Percentiles rank a stretch among this genome's conserved stretches.
phyloP scores from a whole-genome alignment of 2,888 invertebrate genomes.

The Drosophila neonasuta region DNA sequence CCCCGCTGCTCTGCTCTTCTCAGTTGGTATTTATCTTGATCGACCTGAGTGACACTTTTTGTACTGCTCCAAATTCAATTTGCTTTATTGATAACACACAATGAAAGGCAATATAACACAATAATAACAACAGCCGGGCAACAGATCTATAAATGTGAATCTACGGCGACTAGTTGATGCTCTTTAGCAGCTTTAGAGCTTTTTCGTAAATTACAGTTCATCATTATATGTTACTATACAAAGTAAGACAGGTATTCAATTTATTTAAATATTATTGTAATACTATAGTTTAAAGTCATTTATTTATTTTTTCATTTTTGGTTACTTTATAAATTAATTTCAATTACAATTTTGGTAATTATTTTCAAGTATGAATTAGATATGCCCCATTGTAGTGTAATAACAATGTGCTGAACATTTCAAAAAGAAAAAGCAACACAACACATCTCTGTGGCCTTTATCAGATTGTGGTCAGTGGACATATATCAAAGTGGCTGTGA shows the following conservation, averaged over 20 bases:
- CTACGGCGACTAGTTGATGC: conserved; percentile 19
- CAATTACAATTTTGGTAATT: too few species aligned
- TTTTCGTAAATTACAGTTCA: too few species aligned
- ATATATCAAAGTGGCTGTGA: conserved; percentile 51
- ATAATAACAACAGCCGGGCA: conserved; percentile 1
- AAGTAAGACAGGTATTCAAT: too few species aligned
- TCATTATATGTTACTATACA: too few species aligned
- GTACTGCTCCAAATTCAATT: conserved; percentile 70
- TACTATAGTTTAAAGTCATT: too few species aligned
- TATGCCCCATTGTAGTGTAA: conserved; percentile 13
- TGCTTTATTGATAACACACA: conserved; percentile 71
- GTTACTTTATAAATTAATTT: too few species aligned
- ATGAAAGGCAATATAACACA: conserved; percentile 52
- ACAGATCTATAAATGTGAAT: background rate
- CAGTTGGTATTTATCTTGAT: conserved; percentile 70
- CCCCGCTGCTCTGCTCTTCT: background rate
- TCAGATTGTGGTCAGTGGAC: conserved; percentile 48
- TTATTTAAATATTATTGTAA: too few species aligned
- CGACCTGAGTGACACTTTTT: conserved; percentile 72
- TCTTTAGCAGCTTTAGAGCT: background rate
- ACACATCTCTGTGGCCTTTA: conserved; percentile 27
- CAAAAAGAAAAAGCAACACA: conserved; percentile 18
- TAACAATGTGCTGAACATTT: conserved; percentile 20
- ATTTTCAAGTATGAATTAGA: background rate
- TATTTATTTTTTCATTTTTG: too few species aligned